These are phyloP conservation scores for Neuroterus valhalla DNA, from an alignment of 1,140 invertebrate genomes.

Conservation along the genomic window DNA sequence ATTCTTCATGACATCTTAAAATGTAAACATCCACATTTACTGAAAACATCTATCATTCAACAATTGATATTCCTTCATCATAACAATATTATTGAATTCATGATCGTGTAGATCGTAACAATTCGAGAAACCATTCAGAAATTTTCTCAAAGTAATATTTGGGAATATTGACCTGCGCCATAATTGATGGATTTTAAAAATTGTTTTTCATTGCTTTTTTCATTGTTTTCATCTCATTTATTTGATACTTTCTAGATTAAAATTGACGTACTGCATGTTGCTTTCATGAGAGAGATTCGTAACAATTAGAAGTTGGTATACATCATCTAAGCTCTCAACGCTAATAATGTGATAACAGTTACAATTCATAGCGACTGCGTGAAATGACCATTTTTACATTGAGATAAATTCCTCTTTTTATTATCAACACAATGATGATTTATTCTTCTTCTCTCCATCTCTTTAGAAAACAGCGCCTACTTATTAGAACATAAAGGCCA, in stretches of 20 bases:
- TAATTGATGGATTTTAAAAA: too few relatives aligned
- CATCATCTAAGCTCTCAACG: not conserved
- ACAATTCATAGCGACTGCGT: not conserved
- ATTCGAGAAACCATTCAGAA: too few relatives aligned
- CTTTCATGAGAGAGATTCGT: not conserved
- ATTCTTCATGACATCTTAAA: too few relatives aligned
- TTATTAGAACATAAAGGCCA: not conserved
- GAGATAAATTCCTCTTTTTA: not conserved
- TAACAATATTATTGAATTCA: too few relatives aligned
- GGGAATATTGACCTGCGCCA: too few relatives aligned
- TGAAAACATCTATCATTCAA: too few relatives aligned
- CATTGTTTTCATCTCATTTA: not conserved
- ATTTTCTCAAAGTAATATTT: too few relatives aligned
- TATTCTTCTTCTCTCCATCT: not conserved
- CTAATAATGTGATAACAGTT: constrained; percentile 4
- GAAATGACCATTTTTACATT: not conserved
- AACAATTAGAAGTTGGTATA: not conserved
- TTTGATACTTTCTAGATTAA: constrained; percentile 10
- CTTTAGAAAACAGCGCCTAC: not conserved
- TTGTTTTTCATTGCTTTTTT: too few relatives aligned
- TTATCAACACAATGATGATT: not conserved
- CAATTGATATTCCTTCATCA: too few relatives aligned
- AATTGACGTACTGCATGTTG: not conserved
- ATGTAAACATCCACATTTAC: too few relatives aligned
- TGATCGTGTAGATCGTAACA: too few relatives aligned